A percentile compares a stretch with the other conserved stretches of the same genome.
These are phyloP conservation scores for Trematocara variabile DNA, from an alignment of 2,113 vertebrate species.

Conservation along the genomic window DNA sequence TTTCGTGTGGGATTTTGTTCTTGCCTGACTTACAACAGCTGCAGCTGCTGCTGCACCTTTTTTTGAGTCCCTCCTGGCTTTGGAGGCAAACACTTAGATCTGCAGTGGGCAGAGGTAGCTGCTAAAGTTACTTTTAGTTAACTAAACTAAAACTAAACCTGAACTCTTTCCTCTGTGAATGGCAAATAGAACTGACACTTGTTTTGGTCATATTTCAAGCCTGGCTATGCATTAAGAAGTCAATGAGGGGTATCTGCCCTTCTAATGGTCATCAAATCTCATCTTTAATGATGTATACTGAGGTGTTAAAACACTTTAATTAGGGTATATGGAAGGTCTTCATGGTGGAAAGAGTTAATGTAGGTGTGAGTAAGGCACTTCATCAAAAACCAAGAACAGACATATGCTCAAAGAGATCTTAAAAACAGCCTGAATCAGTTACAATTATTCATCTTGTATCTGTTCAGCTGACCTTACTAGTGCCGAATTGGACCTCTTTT, in stretches of 20 bases:
- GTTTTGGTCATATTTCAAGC: neutral
- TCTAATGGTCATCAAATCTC: neutral
- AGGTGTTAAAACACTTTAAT: neutral
- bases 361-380: neutral
- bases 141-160: neutral
- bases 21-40: slow-evolving; percentile 45
- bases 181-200: neutral
- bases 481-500: neutral
- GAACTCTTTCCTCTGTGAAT: neutral
- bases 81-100: neutral
- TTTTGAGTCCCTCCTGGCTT: neutral
- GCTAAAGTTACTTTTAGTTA: neutral
- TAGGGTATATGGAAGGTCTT: neutral
- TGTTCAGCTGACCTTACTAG: neutral
- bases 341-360: neutral
- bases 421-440: neutral
- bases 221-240: neutral
- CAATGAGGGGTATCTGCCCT: neutral
- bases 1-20: slow-evolving; percentile 9
- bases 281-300: neutral
- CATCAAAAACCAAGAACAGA: neutral
- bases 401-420: neutral
- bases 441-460: neutral
- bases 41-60: slow-evolving; percentile 30
- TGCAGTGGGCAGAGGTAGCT: neutral